These are phyloP conservation scores for Asteroscopus sphinx DNA, from an alignment of 2,888 invertebrate genomes.

Conservation along the genomic window DNA sequence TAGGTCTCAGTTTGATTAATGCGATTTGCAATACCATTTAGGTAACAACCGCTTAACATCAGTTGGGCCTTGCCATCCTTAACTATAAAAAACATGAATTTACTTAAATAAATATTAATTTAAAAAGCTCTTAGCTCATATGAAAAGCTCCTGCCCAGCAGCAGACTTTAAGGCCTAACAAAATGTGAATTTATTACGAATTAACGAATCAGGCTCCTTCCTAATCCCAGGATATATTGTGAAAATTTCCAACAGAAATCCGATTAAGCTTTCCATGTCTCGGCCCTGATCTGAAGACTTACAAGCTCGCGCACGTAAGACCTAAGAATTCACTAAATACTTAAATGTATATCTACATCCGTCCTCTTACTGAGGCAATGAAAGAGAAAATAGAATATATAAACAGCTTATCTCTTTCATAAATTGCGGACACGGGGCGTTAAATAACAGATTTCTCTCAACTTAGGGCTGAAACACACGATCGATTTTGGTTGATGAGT, in stretches of 20 bases:
- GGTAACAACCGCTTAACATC: no score
- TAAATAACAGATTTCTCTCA: constrained; percentile 53
- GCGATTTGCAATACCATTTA: no score
- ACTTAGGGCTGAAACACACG: constrained; percentile 31
- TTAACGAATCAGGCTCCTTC: not conserved
- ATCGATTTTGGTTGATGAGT: no score
- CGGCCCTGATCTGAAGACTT: constrained; percentile 1
- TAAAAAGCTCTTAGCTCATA: no score
- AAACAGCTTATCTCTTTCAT: constrained; percentile 46
- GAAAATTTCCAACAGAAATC: constrained; percentile 4
- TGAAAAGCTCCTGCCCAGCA: no score
- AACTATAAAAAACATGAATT: no score
- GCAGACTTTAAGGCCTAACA: no score
- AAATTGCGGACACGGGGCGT: constrained; percentile 45
- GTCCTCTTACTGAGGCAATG: constrained; percentile 24
- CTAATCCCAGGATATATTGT: not conserved
- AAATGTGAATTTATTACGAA: not conserved
- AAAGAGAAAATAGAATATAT: constrained; percentile 52
- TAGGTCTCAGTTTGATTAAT: no score
- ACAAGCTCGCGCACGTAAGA: constrained; percentile 10
- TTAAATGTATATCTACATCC: constrained; percentile 23
- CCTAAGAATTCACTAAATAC: constrained; percentile 19
- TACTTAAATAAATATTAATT: no score
- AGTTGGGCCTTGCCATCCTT: no score
- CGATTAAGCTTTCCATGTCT: constrained; percentile 1